Conservation (phyloP, 2,113 vertebrate genomes). For the Sprattus sprattus region DNA sequence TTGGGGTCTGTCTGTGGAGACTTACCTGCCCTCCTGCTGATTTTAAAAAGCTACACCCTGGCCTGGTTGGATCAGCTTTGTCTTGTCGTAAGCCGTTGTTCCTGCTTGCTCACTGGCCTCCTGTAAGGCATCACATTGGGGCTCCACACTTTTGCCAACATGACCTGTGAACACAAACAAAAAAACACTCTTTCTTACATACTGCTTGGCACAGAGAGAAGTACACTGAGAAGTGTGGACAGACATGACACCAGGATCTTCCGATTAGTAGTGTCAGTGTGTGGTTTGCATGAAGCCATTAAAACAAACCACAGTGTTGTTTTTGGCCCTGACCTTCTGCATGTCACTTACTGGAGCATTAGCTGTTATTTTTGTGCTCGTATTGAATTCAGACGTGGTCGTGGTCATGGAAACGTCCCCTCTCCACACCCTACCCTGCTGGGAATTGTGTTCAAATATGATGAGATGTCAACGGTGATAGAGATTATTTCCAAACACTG, state of each 20-base stretch:
- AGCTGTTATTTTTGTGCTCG: constrained; percentile 40
- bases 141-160: neutral
- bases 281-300: no score
- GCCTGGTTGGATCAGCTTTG: constrained; percentile 45
- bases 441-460: constrained; percentile 56
- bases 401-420: constrained; percentile 56
- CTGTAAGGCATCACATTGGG: neutral
- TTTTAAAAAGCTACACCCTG: constrained; percentile 33
- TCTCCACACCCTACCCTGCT: constrained; percentile 46
- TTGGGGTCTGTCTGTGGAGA: neutral
- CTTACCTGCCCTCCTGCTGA: constrained; percentile 38
- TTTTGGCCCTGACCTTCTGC: constrained; percentile 46
- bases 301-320: constrained; percentile 48
- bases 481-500: no score
- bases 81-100: constrained; percentile 43
- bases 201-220: no score
- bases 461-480: no score
- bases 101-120: neutral
- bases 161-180: no score
- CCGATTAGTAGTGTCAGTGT: no score
- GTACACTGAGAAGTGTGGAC: neutral
- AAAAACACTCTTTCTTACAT: no score
- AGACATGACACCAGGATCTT: neutral
- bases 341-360: constrained; percentile 1
- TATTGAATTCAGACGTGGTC: constrained; percentile 44